phyloP scores from a whole-genome alignment of 1,140 invertebrate genomes.

The Sarcophaga peregrina region DNA sequence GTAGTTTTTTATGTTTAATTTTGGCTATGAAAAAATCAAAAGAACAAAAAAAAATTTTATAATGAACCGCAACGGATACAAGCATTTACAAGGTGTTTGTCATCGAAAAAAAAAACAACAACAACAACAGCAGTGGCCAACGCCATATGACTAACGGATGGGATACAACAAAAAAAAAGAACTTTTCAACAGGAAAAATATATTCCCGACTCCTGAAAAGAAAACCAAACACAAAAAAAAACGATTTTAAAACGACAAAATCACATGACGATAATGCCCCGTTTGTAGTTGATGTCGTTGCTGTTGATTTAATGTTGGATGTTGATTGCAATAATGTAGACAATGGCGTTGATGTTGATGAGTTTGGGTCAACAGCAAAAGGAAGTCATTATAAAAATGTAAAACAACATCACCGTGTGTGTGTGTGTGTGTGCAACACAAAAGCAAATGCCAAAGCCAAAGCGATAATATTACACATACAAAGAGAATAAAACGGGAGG shows the following conservation, averaged over 20 bases:
- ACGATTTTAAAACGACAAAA: not conserved
- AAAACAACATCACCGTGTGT: not conserved
- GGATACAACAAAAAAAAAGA: not conserved
- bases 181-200: not conserved
- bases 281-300: not conserved
- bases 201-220: too few relatives aligned
- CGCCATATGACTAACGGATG: not conserved
- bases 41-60: not conserved
- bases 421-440: too few relatives aligned
- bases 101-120: not conserved
- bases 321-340: constrained; percentile 2
- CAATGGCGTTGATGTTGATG: not conserved
- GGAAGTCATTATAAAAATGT: constrained; percentile 16
- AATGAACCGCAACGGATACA: constrained; percentile 17
- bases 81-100: constrained; percentile 11
- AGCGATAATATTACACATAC: not conserved
- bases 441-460: not conserved
- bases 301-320: not conserved
- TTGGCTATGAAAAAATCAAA: too few relatives aligned
- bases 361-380: constrained; percentile 18
- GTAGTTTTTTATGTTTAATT: too few relatives aligned
- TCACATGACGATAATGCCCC: not conserved
- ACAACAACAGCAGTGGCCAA: not conserved
- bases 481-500: too few relatives aligned
- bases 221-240: too few relatives aligned